These are phyloP conservation scores for Nephrotoma appendiculata DNA, from an alignment of 2,888 invertebrate genomes.

Conservation along the genomic window DNA sequence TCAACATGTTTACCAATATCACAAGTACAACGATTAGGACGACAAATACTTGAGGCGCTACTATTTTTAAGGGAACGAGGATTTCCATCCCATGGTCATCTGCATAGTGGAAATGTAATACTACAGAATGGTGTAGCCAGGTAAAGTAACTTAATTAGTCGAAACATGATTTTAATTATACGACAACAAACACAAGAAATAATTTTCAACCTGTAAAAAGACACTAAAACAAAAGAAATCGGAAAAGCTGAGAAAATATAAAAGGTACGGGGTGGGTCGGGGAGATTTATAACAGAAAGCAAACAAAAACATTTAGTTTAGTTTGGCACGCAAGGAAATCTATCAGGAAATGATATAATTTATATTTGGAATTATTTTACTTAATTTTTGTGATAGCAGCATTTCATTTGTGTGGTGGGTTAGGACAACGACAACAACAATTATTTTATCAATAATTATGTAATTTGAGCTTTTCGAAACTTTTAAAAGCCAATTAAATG, in stretches of 20 bases:
- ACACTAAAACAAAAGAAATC: background rate
- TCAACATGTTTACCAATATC: slow-evolving; percentile 58
- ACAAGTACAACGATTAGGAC: slow-evolving; percentile 73
- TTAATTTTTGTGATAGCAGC: background rate
- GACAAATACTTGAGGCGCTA: slow-evolving; percentile 76
- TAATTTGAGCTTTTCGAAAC: background rate
- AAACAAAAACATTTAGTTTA: background rate
- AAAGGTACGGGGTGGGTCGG: background rate
- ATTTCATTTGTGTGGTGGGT: background rate
- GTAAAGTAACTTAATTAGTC: slow-evolving; percentile 28
- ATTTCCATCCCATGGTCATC: slow-evolving; percentile 72
- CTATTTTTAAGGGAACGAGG: slow-evolving; percentile 75
- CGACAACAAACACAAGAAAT: background rate
- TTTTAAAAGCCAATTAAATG: background rate
- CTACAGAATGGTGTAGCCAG: slow-evolving; percentile 85
- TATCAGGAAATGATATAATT: background rate
- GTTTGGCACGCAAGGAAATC: background rate
- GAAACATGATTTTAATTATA: background rate
- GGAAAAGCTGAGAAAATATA: background rate
- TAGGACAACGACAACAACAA: background rate
- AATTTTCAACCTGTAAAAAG: background rate
- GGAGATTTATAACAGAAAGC: background rate
- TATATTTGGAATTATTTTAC: background rate
- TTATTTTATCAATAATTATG: background rate
- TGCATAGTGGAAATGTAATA: slow-evolving; percentile 83